These are phyloP conservation scores for Rhagium mordax DNA, from an alignment of 2,888 invertebrate genomes.

Conservation along the genomic window DNA sequence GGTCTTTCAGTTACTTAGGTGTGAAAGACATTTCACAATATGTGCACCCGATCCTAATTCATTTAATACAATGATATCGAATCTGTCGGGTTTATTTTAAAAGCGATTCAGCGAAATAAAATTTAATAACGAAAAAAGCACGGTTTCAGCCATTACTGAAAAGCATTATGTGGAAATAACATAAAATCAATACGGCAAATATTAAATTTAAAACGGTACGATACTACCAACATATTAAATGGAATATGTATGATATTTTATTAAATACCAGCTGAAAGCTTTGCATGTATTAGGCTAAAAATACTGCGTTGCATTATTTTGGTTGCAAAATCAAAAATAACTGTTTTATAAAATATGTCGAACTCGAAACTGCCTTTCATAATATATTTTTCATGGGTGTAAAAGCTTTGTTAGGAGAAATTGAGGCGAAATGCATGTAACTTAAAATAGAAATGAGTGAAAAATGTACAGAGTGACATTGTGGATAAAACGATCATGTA, in stretches of 20 bases:
- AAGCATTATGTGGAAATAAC: conserved; percentile 44
- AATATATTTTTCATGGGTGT: too few relatives aligned
- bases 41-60: not conserved
- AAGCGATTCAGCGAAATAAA: conserved; percentile 31
- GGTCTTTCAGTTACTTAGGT: not conserved
- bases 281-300: conserved; percentile 11
- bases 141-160: conserved; percentile 38
- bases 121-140: conserved; percentile 36
- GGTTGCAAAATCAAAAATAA: conserved; percentile 1
- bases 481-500: too few relatives aligned
- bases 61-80: conserved; percentile 6
- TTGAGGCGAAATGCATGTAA: too few relatives aligned
- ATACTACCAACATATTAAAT: conserved; percentile 37
- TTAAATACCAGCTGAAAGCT: conserved; percentile 31
- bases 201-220: conserved; percentile 41
- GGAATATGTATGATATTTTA: conserved; percentile 34
- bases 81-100: conserved; percentile 18
- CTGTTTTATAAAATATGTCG: not conserved
- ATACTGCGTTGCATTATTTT: not conserved
- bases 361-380: too few relatives aligned
- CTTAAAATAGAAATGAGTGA: not conserved
- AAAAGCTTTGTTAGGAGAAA: not conserved
- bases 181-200: conserved; percentile 43
- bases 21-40: not conserved
- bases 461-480: not conserved